These are phyloP conservation scores for Rhinogobio ventralis DNA, from an alignment of 2,797 vertebrate species.

Conservation along the genomic window DNA sequence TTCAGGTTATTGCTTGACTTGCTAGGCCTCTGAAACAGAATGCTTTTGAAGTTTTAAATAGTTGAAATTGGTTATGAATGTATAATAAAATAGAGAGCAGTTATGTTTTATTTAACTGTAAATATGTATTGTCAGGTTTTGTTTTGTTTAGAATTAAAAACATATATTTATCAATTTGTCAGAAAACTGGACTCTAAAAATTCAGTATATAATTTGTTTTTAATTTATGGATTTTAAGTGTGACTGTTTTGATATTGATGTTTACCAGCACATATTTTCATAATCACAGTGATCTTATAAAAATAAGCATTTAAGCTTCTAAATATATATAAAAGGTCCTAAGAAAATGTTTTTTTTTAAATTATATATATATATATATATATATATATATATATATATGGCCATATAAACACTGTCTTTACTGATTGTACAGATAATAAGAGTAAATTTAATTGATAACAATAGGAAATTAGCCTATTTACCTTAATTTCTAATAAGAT, in stretches of 20 bases:
- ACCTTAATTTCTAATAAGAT: background rate
- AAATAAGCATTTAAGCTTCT: background rate
- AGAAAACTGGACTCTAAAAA: conserved; percentile 80
- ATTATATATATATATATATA: too few relatives aligned
- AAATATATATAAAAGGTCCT: too few relatives aligned
- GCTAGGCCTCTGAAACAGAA: background rate
- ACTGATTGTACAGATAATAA: background rate
- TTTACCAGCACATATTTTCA: background rate
- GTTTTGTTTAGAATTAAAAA: conserved; percentile 71
- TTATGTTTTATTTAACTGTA: conserved; percentile 80
- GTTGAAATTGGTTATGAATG: conserved; percentile 78
- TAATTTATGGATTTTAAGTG: conserved; percentile 4
- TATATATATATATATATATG: background rate
- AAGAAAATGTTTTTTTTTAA: too few relatives aligned
- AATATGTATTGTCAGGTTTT: conserved; percentile 54
- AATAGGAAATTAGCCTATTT: background rate
- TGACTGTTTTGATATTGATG: conserved; percentile 8
- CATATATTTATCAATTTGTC: conserved; percentile 74
- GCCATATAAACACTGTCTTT: background rate
- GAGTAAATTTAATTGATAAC: background rate
- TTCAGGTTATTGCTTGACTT: background rate
- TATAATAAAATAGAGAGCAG: conserved; percentile 83
- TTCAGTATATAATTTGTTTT: conserved; percentile 61
- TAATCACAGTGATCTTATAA: background rate
- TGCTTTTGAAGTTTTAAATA: conserved; percentile 55